A percentile compares a stretch with the other conserved stretches of the same genome.
These are phyloP conservation scores for Dromiciops gliroides DNA, from an alignment of 2,113 vertebrate genomes.

Conservation along the genomic window DNA sequence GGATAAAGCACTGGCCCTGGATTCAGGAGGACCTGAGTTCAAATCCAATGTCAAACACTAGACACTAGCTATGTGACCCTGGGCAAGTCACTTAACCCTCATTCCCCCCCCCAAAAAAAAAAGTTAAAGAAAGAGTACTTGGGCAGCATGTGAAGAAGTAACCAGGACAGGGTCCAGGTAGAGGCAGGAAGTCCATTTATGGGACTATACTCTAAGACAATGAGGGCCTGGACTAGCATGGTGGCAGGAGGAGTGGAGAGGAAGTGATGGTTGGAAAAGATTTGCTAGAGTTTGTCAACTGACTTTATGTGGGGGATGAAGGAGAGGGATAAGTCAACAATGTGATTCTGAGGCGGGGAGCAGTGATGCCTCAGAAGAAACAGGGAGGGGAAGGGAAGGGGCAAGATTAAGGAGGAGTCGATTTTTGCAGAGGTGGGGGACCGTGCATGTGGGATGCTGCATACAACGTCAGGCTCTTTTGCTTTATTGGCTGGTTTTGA, in stretches of 20 bases:
- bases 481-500: not conserved
- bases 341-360: not conserved
- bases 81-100: too few species aligned
- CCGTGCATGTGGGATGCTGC: not conserved
- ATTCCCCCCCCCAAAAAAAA: too few species aligned
- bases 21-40: too few species aligned
- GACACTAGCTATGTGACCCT: too few species aligned
- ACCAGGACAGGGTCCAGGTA: too few species aligned
- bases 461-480: not conserved
- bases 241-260: too few species aligned
- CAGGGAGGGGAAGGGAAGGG: not conserved
- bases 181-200: not conserved
- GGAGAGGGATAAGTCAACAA: too few species aligned
- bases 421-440: not conserved
- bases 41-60: too few species aligned
- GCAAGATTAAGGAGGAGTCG: not conserved
- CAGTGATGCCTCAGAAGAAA: not conserved
- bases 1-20: too few species aligned
- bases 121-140: not conserved
- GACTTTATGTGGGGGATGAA: not conserved
- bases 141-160: not conserved
- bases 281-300: not conserved
- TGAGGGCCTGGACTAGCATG: not conserved
- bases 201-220: not conserved
- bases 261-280: not conserved